Evolutionary conservation across 2,888 invertebrate species (phyloP).

Genomic region (Cordylochernes scorpioides): DNA sequence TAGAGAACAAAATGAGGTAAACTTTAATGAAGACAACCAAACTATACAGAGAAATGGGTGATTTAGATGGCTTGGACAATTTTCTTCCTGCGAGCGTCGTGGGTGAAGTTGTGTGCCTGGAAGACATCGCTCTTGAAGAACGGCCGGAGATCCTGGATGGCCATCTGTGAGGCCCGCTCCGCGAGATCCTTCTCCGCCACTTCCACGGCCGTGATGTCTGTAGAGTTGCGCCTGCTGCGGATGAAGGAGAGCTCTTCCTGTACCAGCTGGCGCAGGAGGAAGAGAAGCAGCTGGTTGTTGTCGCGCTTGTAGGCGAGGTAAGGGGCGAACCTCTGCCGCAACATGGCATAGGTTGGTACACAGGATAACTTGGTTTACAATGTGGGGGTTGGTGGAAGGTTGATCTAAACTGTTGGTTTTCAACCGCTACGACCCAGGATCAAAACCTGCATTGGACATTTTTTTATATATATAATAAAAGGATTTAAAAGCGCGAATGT

Average conservation of each 20-base stretch:
- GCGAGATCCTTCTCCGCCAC: conserved; percentile 55
- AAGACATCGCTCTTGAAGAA: conserved; percentile 81
- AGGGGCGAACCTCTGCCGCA: conserved; percentile 57
- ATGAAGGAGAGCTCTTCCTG: conserved; percentile 62
- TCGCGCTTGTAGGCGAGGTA: conserved; percentile 81
- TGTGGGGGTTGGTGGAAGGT: no score
- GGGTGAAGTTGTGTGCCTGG: conserved; percentile 55
- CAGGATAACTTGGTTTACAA: no score
- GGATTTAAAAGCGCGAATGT: no score
- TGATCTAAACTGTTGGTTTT: no score
- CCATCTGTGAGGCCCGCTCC: conserved; percentile 63
- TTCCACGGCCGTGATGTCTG: conserved; percentile 39
- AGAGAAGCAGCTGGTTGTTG: conserved; percentile 80
- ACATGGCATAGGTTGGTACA: conserved; percentile 9
- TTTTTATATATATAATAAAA: no score
- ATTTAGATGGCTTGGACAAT: conserved; percentile 47
- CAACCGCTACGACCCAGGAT: no score
- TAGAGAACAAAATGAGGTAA: no score
- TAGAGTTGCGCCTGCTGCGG: conserved; percentile 28
- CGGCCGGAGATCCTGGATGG: conserved; percentile 56
- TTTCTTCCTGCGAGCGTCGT: conserved; percentile 52
- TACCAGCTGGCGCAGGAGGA: conserved; percentile 69
- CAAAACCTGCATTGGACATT: no score
- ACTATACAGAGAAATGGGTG: no score
- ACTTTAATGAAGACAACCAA: no score